phyloP scores from a whole-genome alignment of 2,797 vertebrate genomes.

The Champsocephalus gunnari region DNA sequence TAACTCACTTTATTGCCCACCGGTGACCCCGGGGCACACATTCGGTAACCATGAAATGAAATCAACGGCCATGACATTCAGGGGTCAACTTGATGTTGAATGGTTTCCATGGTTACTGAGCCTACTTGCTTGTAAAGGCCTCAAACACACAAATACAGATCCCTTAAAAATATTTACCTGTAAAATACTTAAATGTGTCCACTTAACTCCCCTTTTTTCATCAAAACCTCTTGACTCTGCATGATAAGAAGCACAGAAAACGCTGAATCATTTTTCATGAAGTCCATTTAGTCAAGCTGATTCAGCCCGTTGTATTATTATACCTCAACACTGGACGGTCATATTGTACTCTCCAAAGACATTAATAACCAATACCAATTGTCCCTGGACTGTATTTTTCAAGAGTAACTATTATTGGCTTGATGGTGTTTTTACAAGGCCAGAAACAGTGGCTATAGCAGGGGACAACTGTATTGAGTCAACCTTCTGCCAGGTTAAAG shows the following conservation, averaged over 20 bases:
- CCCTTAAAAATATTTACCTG: not conserved
- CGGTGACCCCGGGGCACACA: constrained; percentile 31
- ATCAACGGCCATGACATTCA: constrained; percentile 54
- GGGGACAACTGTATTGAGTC: constrained; percentile 50
- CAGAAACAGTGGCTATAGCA: constrained; percentile 41
- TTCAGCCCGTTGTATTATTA: constrained; percentile 5
- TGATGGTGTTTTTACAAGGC: constrained; percentile 51
- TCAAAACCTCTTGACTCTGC: not conserved
- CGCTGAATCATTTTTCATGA: not conserved
- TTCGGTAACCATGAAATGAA: constrained; percentile 61
- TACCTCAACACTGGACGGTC: not conserved
- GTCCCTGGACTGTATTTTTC: constrained; percentile 31
- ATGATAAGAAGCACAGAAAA: constrained; percentile 12
- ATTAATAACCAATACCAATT: constrained; percentile 24
- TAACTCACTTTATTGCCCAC: constrained; percentile 43
- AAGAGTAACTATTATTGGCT: constrained; percentile 46
- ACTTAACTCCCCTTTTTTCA: not conserved
- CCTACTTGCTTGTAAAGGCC: not conserved
- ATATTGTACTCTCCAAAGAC: constrained; percentile 8
- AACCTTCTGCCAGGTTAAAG: constrained; percentile 65
- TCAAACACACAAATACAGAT: not conserved
- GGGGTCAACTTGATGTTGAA: constrained; percentile 63
- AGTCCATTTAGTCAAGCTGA: not conserved
- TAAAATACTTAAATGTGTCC: not conserved
- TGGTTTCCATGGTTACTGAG: constrained; percentile 63